Evolutionary conservation across 2,888 invertebrate species (phyloP), one percentile per base, ranked within the genome.

Genomic region (Griposia aprilina): DNA sequence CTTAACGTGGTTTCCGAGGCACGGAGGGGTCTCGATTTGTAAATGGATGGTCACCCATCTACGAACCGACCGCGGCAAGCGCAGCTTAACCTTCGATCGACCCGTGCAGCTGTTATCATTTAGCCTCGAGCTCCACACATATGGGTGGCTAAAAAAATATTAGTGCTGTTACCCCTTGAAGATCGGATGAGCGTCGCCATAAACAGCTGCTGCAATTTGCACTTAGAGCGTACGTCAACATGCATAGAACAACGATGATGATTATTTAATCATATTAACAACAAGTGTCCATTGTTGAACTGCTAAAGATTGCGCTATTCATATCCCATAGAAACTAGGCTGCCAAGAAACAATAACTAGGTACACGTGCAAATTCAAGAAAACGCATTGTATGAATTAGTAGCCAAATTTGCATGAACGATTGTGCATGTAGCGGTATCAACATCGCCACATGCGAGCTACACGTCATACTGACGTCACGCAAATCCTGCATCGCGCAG

Each of bases 261-360:
- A 26, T 65, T 78, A n/a, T 60, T 10, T 48, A 50, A 78, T 26
- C 45, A 66, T 45, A 45, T 26, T 23, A 65, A 30, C 7, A 41
- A 41, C 59, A 23, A 70, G 13, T 11, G 26, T 72, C 36, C 36
- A 26, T 80, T 50, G 30, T 57, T 67, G 5, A 30, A 52, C 11
- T 5, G 45, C 63, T 45, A 45, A 59, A 30, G 8, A 71, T 26
- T 50, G 57, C 13, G 17, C 6, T 74, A 80, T 80, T 74, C 63
- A 67, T 80, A 74, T 15, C n/a, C 41, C 30, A 15, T 57, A 15
- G 36, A 62, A 67, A 30, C n/a, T n/a, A 5, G 48, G 7, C 17
- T 77, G 67, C 77, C 67, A 78, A 78, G 20, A 78, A 30, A 67
- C 10, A 60, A 20, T 15, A 70, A 30, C 55, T 52, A 62, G 26